phyloP scores from a whole-genome alignment of 1,140 invertebrate genomes.

The Pseudomyrmex cubaensis region DNA sequence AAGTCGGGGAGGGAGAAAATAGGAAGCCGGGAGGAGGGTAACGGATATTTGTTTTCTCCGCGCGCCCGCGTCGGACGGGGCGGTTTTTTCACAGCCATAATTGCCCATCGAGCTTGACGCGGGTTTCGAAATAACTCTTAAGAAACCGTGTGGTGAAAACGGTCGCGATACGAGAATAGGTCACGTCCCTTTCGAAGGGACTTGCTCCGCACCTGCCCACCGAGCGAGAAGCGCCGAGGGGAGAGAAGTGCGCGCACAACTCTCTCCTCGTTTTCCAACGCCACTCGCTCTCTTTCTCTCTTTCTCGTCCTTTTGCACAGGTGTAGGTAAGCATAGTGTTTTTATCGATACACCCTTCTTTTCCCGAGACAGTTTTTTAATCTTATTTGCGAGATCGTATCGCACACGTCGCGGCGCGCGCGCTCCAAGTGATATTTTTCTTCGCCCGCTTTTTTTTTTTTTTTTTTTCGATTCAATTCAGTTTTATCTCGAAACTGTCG shows the following conservation, averaged over 20 bases:
- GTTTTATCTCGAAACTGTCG: constrained; percentile 8
- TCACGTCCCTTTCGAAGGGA: constrained; percentile 54
- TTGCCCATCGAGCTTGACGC: constrained; percentile 54
- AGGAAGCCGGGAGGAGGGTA: not conserved
- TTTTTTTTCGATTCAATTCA: constrained; percentile 1
- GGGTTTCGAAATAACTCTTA: constrained; percentile 57
- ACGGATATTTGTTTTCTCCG: constrained; percentile 61
- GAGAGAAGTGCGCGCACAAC: not conserved
- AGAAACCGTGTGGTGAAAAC: constrained; percentile 60
- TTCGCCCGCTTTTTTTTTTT: not conserved
- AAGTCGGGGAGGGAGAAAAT: not conserved
- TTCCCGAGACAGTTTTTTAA: not conserved
- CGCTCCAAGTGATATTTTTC: constrained; percentile 28
- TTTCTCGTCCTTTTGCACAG: too few relatives aligned
- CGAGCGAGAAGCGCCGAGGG: constrained; percentile 25
- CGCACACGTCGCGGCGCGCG: not conserved
- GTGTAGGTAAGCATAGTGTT: not conserved
- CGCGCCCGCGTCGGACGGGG: not conserved
- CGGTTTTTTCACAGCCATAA: constrained; percentile 50
- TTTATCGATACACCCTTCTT: constrained; percentile 27
- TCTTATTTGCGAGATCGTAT: constrained; percentile 13
- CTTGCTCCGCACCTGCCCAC: constrained; percentile 33
- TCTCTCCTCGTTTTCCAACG: not conserved
- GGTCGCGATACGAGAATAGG: constrained; percentile 64
- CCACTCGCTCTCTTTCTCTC: too few relatives aligned